These are phyloP conservation scores for Apamea anceps DNA, from an alignment of 2,888 invertebrate species.

Conservation along the genomic window DNA sequence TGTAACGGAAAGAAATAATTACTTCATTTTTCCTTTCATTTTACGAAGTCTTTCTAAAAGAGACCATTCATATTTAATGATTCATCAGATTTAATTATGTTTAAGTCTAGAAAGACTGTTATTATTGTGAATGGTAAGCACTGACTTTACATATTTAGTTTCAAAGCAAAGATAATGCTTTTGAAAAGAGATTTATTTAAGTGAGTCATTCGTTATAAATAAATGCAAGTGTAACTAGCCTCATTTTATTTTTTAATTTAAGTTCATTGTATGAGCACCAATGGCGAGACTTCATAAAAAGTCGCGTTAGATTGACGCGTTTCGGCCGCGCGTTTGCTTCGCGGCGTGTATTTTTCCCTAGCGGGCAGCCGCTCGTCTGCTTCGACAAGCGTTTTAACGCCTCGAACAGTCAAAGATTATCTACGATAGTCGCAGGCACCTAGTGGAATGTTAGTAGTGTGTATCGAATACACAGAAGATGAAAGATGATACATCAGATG, in stretches of 20 bases:
- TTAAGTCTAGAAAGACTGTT: conserved; percentile 32
- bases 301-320: not conserved
- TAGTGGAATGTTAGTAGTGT: conserved; percentile 59
- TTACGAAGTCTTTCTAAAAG: conserved; percentile 51
- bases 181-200: not conserved
- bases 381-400: conserved; percentile 61
- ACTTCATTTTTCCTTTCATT: conserved; percentile 68
- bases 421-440: conserved; percentile 53
- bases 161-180: not conserved
- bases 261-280: conserved; percentile 8
- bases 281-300: not conserved
- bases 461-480: conserved; percentile 56
- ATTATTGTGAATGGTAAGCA: conserved; percentile 21
- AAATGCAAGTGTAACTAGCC: not conserved
- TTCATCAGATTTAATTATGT: conserved; percentile 37
- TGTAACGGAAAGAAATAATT: conserved; percentile 45
- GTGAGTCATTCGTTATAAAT: not conserved
- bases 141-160: not conserved
- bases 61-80: conserved; percentile 49
- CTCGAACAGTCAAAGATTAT: conserved; percentile 60
- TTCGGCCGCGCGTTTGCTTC: conserved; percentile 50
- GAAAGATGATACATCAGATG: conserved; percentile 53
- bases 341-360: conserved; percentile 46
- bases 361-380: conserved; percentile 48
- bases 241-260: not conserved